These are phyloP conservation scores for Hoplostethus atlanticus DNA, from an alignment of 2,797 vertebrate species.

Conservation along the genomic window DNA sequence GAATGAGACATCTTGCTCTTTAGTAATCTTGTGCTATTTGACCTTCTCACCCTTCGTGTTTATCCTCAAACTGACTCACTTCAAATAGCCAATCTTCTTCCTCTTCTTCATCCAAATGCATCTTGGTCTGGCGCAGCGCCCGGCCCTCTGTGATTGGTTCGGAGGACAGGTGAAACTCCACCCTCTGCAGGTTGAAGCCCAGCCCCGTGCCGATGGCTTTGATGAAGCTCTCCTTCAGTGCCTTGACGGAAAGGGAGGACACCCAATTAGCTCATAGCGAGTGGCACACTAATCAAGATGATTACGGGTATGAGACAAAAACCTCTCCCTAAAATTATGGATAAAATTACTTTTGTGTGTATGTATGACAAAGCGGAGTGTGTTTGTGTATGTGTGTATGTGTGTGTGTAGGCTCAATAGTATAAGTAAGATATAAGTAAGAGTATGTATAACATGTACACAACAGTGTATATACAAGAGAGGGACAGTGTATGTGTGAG, in stretches of 20 bases:
- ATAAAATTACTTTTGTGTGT: background rate
- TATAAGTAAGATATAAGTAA: constrained; percentile 53
- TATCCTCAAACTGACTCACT: constrained; percentile 79
- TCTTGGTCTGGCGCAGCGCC: constrained; percentile 87
- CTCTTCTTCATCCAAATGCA: constrained; percentile 92
- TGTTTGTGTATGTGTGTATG: background rate
- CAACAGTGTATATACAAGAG: constrained; percentile 38
- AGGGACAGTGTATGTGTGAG: constrained; percentile 12
- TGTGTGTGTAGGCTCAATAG: constrained; percentile 23
- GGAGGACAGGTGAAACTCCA: constrained; percentile 91
- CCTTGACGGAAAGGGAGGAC: constrained; percentile 75
- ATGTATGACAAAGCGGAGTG: background rate
- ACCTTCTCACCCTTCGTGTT: background rate
- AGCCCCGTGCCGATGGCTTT: constrained; percentile 95
- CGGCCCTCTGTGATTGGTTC: constrained; percentile 83
- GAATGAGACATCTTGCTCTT: background rate
- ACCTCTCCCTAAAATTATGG: background rate
- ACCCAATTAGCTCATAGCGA: constrained; percentile 25
- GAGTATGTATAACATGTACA: constrained; percentile 45
- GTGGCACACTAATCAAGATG: background rate
- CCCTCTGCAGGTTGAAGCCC: constrained; percentile 93
- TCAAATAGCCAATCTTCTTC: constrained; percentile 93
- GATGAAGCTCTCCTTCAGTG: constrained; percentile 97
- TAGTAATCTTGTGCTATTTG: background rate
- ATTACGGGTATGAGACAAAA: background rate